phyloP scores from a whole-genome alignment of 1,140 invertebrate genomes.

The Drosophila willistoni region DNA sequence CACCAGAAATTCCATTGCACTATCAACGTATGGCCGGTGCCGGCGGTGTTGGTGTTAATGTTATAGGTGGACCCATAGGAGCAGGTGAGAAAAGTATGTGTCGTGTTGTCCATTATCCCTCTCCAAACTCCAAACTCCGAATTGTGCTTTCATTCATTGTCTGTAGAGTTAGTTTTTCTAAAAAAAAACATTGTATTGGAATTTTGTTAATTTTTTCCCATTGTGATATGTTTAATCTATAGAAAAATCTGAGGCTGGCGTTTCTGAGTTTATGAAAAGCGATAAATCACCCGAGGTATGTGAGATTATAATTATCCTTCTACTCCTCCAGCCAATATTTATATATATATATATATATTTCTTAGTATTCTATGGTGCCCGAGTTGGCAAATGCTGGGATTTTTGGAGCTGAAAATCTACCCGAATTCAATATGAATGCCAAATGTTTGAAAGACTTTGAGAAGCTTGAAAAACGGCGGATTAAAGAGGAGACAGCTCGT shows the following conservation, averaged over 20 bases:
- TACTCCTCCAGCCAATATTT: neutral
- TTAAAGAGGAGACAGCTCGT: conserved; percentile 88
- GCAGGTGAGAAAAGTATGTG: conserved; percentile 81
- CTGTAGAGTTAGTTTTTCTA: neutral
- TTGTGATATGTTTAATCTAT: neutral
- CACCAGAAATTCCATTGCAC: conserved; percentile 80
- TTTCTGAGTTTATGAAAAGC: conserved; percentile 72
- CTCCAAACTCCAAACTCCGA: neutral
- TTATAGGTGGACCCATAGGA: conserved; percentile 49
- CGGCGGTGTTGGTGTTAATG: neutral
- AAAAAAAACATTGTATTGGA: too few species aligned
- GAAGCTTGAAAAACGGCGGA: conserved; percentile 88
- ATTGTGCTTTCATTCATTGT: conserved; percentile 1
- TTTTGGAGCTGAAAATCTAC: conserved; percentile 86
- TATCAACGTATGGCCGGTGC: conserved; percentile 75
- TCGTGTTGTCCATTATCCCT: conserved; percentile 77
- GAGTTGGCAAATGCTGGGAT: conserved; percentile 83
- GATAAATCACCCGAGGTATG: conserved; percentile 88
- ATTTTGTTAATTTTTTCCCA: neutral
- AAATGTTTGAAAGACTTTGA: conserved; percentile 90
- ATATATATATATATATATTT: too few species aligned
- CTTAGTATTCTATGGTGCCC: conserved; percentile 85
- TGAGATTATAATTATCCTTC: conserved; percentile 15
- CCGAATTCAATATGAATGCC: conserved; percentile 87
- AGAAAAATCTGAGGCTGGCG: conserved; percentile 70